These are phyloP conservation scores for Cossypha caffra DNA, from an alignment of 2,797 vertebrate species.

Conservation along the genomic window DNA sequence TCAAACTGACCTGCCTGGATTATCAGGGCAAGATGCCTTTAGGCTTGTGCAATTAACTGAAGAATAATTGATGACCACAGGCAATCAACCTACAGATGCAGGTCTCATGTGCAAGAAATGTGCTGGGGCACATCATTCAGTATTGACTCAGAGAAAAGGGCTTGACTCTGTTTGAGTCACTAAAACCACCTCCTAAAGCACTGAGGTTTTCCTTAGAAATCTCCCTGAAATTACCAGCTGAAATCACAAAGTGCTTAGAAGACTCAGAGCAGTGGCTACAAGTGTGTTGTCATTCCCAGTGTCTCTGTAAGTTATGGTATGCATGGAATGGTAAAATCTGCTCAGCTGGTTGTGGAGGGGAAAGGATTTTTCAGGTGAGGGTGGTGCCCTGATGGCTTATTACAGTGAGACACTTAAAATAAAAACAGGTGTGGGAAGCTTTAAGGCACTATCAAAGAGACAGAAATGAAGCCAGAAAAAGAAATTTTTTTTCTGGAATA, in stretches of 20 bases:
- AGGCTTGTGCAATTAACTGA: background rate
- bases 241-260: background rate
- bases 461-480: background rate
- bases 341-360: background rate
- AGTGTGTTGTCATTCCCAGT: background rate
- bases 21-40: background rate
- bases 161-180: background rate
- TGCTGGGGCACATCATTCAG: background rate
- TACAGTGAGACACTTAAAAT: background rate
- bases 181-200: background rate
- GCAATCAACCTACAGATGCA: background rate
- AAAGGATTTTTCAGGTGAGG: background rate
- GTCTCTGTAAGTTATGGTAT: background rate
- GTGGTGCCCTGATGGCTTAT: background rate
- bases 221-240: background rate
- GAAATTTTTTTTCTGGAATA: background rate
- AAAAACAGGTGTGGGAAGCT: background rate
- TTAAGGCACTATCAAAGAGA: background rate
- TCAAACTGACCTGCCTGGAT: background rate
- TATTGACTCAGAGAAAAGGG: background rate
- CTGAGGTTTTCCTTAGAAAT: background rate
- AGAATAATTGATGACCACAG: slow-evolving; percentile 27
- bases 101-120: background rate
- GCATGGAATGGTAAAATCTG: background rate
- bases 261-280: background rate